phyloP scores from a whole-genome alignment of 2,113 vertebrate genomes.

The Gasterosteus aculeatus region DNA sequence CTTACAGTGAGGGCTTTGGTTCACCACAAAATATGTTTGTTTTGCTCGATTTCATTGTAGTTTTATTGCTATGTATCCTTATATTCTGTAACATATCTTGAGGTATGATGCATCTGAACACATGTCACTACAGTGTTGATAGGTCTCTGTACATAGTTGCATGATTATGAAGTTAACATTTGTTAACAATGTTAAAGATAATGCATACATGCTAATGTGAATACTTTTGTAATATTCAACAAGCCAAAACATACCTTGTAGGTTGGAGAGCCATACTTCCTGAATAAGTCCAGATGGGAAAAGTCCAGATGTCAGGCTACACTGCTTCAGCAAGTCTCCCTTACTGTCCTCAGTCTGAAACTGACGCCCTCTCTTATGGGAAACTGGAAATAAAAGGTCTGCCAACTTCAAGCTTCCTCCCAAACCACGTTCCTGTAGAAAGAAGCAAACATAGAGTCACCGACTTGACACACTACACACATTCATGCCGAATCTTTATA shows the following conservation, averaged over 20 bases:
- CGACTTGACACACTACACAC: not conserved
- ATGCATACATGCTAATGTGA: not conserved
- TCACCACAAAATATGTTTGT: not conserved
- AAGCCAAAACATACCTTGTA: slow-evolving; percentile 56
- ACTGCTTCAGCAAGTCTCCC: slow-evolving; percentile 20
- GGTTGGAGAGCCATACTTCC: slow-evolving; percentile 57
- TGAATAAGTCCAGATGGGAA: slow-evolving; percentile 43
- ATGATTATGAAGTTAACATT: not conserved
- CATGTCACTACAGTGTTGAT: not conserved
- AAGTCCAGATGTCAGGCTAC: slow-evolving; percentile 25
- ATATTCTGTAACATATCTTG: not conserved
- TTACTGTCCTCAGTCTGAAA: slow-evolving; percentile 31
- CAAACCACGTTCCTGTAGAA: not conserved
- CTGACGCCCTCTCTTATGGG: slow-evolving; percentile 48
- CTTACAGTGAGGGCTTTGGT: not conserved
- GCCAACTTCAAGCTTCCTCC: slow-evolving; percentile 7
- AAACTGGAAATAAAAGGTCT: slow-evolving; percentile 63
- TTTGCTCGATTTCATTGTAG: not conserved
- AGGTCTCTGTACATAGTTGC: not conserved
- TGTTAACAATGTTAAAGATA: not conserved
- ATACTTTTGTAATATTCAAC: not conserved
- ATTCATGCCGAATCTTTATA: not conserved
- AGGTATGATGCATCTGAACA: not conserved
- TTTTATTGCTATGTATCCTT: not conserved
- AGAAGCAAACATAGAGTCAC: not conserved